Evolutionary conservation across 2,113 vertebrate genomes (phyloP), one percentile per base, ranked within the genome.

Genomic region (Garra rufa): DNA sequence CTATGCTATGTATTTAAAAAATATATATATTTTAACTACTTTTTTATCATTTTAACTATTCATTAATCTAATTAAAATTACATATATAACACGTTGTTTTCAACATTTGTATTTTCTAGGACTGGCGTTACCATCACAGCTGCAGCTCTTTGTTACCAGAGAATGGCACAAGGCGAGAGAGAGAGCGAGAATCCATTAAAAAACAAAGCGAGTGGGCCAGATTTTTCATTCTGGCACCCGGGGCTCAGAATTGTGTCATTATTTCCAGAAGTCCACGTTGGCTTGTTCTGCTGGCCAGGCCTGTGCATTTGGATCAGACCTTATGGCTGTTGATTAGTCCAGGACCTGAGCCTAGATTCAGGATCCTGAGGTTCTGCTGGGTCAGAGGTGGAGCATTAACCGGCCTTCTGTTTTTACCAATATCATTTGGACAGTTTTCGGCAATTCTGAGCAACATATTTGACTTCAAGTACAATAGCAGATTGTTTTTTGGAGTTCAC

Each of bases 241-340:
- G 14, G 59, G 46, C 48, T 69, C 50, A 57, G 11, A 9, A 61
- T 88, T 86, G 50, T 26, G 90, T 93, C 90, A 92, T 88, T 91
- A 82, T 91, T 93, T 91, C 91, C 91, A 88, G 55, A 87, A 76
- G 75, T 77, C 86, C 63, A 34, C 50, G 59, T 38, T 83, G 63
- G 71, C 73, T 70, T 83, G 81, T 15, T 86, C 88, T 86, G 82
- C 76, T 85, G 84, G 57, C 26, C 9, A 30, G 55, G 24, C 13
- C 73, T 59, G 69, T 30, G 48, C 43, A 26, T 41, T n/a, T 81
- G 41, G 70, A 84, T 76, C 61, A 61, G 50, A 67, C 3, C 38
- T 21, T 21, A 65, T 41, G 21, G 28, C 55, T 82, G 76, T 48
- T 38, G 21, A 46, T 69, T 44, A 43, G n/a, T 24, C 5, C 50